Conservation (phyloP, 2,113 vertebrate species). For the Muntiacus muntjak region DNA sequence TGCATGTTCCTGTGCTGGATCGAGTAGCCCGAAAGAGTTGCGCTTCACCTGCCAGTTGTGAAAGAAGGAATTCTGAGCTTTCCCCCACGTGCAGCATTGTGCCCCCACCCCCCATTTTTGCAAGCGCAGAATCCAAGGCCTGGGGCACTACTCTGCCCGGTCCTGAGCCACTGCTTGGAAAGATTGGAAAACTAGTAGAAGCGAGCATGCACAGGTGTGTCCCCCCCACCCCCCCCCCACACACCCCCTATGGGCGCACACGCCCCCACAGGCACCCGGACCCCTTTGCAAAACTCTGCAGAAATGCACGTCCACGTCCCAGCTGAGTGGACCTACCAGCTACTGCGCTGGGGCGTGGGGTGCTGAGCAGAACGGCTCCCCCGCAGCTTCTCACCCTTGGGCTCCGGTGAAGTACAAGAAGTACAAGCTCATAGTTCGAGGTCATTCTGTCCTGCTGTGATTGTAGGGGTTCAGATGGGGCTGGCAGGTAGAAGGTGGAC, state of each 20-base stretch:
- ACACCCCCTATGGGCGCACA: not conserved
- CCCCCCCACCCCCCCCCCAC: accelerated
- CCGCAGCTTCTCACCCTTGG: not conserved
- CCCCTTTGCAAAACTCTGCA: not conserved
- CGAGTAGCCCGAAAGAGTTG: not conserved
- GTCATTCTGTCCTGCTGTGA: not conserved
- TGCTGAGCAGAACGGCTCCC: not conserved
- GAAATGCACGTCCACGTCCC: not conserved
- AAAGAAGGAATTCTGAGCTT: not conserved
- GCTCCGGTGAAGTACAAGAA: not conserved
- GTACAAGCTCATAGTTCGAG: not conserved
- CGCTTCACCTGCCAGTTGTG: not conserved
- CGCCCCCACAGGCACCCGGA: not conserved
- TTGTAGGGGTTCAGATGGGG: not conserved
- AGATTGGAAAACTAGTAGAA: not conserved
- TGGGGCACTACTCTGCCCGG: not conserved
- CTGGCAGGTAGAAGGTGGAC: not conserved
- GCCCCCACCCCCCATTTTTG: not conserved
- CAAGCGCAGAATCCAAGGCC: not conserved
- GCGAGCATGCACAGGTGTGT: not conserved
- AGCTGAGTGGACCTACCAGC: not conserved
- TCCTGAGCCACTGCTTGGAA: not conserved
- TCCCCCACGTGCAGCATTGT: not conserved
- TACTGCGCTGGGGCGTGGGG: too few species aligned
- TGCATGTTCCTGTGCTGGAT: too few species aligned